phyloP scores from a whole-genome alignment of 2,797 vertebrate genomes.

The Schizopygopsis malacanthus region DNA sequence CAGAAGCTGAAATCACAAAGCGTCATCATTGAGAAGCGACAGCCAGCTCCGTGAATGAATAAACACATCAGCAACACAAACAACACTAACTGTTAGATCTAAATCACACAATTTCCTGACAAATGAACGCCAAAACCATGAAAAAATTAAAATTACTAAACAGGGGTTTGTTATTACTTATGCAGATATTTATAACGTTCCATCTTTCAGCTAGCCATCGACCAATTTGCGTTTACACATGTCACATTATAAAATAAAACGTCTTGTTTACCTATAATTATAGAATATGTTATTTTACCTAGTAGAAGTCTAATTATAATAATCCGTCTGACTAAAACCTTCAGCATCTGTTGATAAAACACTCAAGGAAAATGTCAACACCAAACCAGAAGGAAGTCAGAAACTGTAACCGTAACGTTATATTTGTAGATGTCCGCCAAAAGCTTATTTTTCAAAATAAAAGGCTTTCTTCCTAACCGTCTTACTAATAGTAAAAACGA shows the following conservation, averaged over 20 bases:
- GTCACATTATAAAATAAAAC: neutral
- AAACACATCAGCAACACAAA: neutral
- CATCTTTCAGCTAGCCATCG: neutral
- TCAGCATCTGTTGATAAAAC: slow-evolving; percentile 6
- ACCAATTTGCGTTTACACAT: neutral
- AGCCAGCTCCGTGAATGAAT: neutral
- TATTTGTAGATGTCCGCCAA: slow-evolving; percentile 52
- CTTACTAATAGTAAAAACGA: no score
- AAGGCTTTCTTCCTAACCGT: neutral
- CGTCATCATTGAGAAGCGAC: neutral
- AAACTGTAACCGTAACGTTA: neutral
- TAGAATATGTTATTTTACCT: neutral
- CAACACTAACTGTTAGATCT: neutral
- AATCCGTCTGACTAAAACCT: neutral
- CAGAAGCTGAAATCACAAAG: slow-evolving; percentile 24
- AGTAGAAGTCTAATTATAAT: neutral
- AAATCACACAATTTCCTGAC: neutral
- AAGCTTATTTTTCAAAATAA: slow-evolving; percentile 52
- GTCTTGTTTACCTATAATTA: neutral
- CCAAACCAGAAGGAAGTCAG: slow-evolving; percentile 30
- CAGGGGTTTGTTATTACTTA: neutral
- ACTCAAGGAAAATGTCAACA: neutral
- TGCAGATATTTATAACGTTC: no score
- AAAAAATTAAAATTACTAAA: neutral
- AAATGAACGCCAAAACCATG: neutral